Percentiles rank a stretch among this genome's conserved stretches.
Evolutionary conservation across 2,888 invertebrate species (phyloP).

Genomic region (Seira musarum): DNA sequence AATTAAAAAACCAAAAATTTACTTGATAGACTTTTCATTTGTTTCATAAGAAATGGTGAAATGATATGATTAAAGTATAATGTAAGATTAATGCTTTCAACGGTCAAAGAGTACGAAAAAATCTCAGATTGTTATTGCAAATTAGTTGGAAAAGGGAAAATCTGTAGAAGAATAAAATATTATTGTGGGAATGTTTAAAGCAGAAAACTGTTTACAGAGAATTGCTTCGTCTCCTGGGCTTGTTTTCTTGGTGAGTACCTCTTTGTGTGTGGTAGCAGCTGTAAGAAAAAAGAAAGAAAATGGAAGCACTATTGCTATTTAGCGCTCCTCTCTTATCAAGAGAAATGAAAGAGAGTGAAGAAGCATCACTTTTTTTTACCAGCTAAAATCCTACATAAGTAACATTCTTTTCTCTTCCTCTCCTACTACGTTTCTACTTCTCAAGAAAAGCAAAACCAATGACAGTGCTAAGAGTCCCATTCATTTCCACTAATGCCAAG

Average conservation of each 20-base stretch:
- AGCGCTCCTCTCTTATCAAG: not conserved
- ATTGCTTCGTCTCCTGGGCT: not conserved
- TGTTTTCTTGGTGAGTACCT: not conserved
- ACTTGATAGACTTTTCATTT: no score
- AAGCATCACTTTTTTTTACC: not conserved
- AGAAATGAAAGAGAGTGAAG: not conserved
- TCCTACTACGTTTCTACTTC: slow-evolving; percentile 23
- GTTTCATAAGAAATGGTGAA: no score
- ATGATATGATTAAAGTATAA: no score
- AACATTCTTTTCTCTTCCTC: not conserved
- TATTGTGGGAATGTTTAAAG: not conserved
- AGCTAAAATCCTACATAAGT: not conserved
- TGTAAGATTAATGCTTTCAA: no score
- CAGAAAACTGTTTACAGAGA: not conserved
- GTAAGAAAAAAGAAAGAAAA: not conserved
- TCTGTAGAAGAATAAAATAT: not conserved
- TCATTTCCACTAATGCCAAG: slow-evolving; percentile 51
- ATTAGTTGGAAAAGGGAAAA: no score
- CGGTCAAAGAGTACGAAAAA: no score
- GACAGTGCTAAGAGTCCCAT: slow-evolving; percentile 46
- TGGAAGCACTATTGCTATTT: not conserved
- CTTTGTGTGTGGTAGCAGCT: not conserved
- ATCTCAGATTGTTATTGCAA: no score
- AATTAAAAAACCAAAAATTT: no score
- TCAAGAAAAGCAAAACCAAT: slow-evolving; percentile 36